Conservation (phyloP, 2,113 vertebrate species). For the Rhombomys opimus region DNA sequence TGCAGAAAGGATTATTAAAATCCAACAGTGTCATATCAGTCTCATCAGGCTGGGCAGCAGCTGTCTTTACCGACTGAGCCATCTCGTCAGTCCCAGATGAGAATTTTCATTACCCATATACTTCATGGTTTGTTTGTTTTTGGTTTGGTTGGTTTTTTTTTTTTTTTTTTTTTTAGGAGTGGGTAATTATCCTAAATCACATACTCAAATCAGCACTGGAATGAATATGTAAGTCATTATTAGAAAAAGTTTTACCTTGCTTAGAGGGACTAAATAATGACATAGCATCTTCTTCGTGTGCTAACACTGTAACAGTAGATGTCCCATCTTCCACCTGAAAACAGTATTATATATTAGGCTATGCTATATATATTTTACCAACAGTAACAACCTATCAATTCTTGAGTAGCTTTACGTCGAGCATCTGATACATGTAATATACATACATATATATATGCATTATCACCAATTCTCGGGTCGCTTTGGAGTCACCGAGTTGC, state of each 20-base stretch:
- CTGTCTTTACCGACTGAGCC: neutral
- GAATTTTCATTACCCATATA: neutral
- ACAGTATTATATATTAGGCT: constrained; percentile 63
- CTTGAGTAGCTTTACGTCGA: constrained; percentile 25
- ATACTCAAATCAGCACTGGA: constrained; percentile 45
- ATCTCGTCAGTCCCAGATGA: neutral
- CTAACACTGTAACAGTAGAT: constrained; percentile 86
- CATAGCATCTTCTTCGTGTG: constrained; percentile 93
- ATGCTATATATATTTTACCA: constrained; percentile 33
- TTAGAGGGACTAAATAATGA: constrained; percentile 88
- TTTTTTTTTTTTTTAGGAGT: neutral
- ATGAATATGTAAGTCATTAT: constrained; percentile 52
- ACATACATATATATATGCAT: neutral
- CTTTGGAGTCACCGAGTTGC: neutral
- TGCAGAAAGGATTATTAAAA: constrained; percentile 43
- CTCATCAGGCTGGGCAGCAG: neutral
- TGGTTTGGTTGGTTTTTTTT: neutral
- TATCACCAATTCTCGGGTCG: neutral
- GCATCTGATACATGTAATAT: constrained; percentile 3
- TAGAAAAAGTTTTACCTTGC: constrained; percentile 84
- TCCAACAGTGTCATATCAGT: neutral
- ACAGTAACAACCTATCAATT: constrained; percentile 46
- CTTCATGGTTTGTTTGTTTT: neutral
- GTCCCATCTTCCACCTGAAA: constrained; percentile 93
- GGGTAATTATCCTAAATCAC: neutral